A percentile compares a stretch with the other conserved stretches of the same genome.
Conservation (phyloP, 1,140 invertebrate species). For the Drosophila subobscura region DNA sequence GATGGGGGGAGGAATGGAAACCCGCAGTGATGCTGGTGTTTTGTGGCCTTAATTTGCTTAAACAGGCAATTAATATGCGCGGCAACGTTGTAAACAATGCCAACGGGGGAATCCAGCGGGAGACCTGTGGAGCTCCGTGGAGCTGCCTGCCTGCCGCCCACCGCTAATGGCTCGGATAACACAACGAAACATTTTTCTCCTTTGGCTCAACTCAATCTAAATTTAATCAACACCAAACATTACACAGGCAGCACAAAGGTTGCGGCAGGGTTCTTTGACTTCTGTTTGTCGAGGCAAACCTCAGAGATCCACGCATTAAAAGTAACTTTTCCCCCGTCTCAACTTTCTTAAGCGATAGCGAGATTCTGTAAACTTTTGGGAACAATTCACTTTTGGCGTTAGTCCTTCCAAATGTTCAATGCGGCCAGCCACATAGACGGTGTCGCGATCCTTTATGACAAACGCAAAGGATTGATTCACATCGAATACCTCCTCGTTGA, state of each 20-base stretch:
- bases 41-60: conserved; percentile 74
- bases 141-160: not conserved
- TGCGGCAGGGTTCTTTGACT: not conserved
- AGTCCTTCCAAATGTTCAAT: conserved; percentile 1
- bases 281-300: too few species aligned
- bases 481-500: not conserved
- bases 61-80: conserved; percentile 79
- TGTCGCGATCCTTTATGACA: conserved; percentile 12
- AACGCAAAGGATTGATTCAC: conserved; percentile 39
- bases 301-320: too few species aligned
- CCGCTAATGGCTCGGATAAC: conserved; percentile 60
- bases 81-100: conserved; percentile 74
- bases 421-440: conserved; percentile 31
- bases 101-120: conserved; percentile 47
- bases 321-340: too few species aligned
- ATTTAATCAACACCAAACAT: conserved; percentile 59
- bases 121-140: not conserved
- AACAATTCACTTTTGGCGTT: too few species aligned
- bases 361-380: too few species aligned
- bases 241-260: conserved; percentile 2
- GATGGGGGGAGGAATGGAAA: conserved; percentile 5
- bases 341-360: too few species aligned
- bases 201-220: conserved; percentile 36
- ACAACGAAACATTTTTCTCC: conserved; percentile 16
- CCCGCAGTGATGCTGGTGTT: conserved; percentile 50